Conservation (phyloP, 92 coral and sea anemone species). For the Bergia sp. region DNA sequence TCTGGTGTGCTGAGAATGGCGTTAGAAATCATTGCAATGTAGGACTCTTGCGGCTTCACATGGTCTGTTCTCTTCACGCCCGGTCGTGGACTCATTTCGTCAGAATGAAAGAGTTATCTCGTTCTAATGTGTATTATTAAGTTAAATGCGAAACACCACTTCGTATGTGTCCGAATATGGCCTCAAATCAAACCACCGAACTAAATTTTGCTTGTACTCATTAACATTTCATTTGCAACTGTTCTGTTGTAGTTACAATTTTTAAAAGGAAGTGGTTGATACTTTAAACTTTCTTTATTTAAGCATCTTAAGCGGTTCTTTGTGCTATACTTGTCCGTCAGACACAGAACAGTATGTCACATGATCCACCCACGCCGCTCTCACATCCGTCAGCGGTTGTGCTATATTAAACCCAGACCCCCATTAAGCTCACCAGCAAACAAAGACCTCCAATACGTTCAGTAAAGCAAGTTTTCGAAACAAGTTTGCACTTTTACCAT, state of each 20-base stretch:
- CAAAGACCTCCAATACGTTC: neutral
- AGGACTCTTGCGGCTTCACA: conserved; percentile 58
- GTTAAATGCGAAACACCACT: neutral
- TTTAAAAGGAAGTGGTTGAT: conserved; percentile 24
- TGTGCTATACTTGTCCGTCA: neutral
- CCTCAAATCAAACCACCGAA: neutral
- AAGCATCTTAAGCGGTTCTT: conserved; percentile 16
- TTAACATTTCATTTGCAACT: neutral
- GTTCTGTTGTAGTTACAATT: neutral
- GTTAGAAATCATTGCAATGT: conserved; percentile 58
- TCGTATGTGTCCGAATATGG: neutral
- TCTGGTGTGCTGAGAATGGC: conserved; percentile 62
- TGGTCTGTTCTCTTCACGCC: neutral
- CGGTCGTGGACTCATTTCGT: neutral
- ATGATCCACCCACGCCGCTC: neutral
- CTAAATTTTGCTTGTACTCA: neutral
- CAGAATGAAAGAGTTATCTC: neutral
- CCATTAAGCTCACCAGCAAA: neutral
- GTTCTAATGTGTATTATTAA: neutral
- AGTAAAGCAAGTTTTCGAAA: neutral
- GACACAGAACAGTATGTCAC: conserved; percentile 13
- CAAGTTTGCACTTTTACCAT: neutral
- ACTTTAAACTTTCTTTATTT: neutral
- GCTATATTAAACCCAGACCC: conserved; percentile 10
- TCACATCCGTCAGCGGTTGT: neutral